Evolutionary conservation across 2,113 vertebrate genomes (phyloP).

Genomic region (Coregonus clupeaformis): DNA sequence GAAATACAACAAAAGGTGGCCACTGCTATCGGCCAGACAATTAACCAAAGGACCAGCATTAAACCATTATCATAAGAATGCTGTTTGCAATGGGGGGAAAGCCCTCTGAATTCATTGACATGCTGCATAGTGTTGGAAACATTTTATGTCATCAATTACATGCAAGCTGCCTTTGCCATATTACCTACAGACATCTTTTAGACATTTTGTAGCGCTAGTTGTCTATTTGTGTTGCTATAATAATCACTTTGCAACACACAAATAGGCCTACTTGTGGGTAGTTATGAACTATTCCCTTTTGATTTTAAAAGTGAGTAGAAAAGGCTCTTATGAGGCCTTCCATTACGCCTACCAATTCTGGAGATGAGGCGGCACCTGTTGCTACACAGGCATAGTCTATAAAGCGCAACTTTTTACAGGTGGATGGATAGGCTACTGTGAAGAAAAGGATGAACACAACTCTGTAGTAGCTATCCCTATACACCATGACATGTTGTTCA

Average conservation of each 20-base stretch:
- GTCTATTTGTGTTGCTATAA: constrained; percentile 37
- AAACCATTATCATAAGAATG: constrained; percentile 78
- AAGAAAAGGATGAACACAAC: too few species aligned
- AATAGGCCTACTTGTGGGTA: neutral
- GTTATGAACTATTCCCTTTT: neutral
- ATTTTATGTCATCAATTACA: constrained; percentile 68
- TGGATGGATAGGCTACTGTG: too few species aligned
- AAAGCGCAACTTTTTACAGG: too few species aligned
- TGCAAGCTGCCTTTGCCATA: constrained; percentile 58
- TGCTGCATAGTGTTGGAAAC: constrained; percentile 52
- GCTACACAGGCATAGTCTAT: too few species aligned
- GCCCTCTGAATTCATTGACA: constrained; percentile 63
- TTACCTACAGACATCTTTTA: constrained; percentile 52
- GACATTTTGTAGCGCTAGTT: constrained; percentile 42
- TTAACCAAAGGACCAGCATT: constrained; percentile 74
- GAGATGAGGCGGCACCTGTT: too few species aligned
- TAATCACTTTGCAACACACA: neutral
- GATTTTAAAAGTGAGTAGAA: too few species aligned
- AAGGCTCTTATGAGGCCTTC: too few species aligned
- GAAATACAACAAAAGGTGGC: constrained; percentile 72
- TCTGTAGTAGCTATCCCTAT: too few species aligned
- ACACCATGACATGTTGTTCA: too few species aligned
- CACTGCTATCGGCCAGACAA: constrained; percentile 72
- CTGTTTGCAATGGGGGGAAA: constrained; percentile 62
- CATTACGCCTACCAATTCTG: too few species aligned